Evolutionary conservation across 1,140 invertebrate species (phyloP).

Genomic region (Metopolophium dirhodum): DNA sequence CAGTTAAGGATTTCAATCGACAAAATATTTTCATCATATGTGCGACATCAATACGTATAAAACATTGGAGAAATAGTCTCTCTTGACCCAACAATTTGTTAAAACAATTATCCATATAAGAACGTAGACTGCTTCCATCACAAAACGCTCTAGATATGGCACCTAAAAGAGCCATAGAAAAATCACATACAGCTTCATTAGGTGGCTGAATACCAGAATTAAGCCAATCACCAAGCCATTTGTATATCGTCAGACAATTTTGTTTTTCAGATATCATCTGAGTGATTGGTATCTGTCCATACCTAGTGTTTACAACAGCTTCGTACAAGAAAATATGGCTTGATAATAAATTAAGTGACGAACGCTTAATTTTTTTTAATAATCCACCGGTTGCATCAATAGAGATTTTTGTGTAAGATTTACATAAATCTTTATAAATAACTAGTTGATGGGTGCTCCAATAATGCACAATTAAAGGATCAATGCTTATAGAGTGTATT

Average conservation of each 20-base stretch:
- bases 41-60: constrained; percentile 25
- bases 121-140: background rate
- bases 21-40: too few relatives aligned
- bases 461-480: constrained; percentile 2
- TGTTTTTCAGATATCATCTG: constrained; percentile 5
- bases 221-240: background rate
- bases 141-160: background rate
- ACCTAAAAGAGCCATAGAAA: background rate
- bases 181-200: background rate
- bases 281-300: background rate
- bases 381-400: background rate
- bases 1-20: background rate
- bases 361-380: constrained; percentile 19
- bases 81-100: background rate
- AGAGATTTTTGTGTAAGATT: background rate
- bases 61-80: background rate
- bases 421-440: constrained; percentile 30
- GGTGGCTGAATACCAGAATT: background rate
- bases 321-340: background rate
- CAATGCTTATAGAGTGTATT: background rate
- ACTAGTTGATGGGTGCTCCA: background rate
- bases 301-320: background rate
- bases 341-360: background rate
- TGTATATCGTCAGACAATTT: background rate
- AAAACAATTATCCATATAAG: background rate